Evolutionary conservation across 1,140 invertebrate genomes (phyloP), one percentile per base, ranked within the genome.

Genomic region (Temnothorax curvispinosus): DNA sequence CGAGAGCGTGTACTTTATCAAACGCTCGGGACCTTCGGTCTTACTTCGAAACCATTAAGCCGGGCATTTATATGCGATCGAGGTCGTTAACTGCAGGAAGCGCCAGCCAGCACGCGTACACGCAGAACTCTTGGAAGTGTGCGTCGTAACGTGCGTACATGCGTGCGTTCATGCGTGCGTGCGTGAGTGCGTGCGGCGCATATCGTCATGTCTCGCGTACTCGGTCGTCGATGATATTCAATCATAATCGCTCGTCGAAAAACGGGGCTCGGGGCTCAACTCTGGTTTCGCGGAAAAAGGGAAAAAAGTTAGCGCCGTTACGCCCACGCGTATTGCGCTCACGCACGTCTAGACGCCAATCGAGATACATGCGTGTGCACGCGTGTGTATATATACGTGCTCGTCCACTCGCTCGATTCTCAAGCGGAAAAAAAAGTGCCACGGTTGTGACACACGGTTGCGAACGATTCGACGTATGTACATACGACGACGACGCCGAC

Each of bases 71-170:
- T 93, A 92, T 92, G 90, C 93, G 91, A 94, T 94, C 91, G 93
- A 90, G 94, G 93, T 94, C 94, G 93, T 94, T 94, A 94, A 94
- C 93, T 93, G 93, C 93, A 94, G 93, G 94, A 94, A 94, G 93
- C 93, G 91, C 89, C 92, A 89, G 86, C n/a, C 44, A 47, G 62
- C 77, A 15, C 87, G 89, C 91, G 75, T 85, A 87, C 18, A 81
- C 78, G 84, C 58, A 64, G 75, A 76, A 15, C 35, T 67, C n/a
- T 41, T 67, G 32, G 8, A 47, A 21, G 75, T 78, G 72, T 87
- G 65, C 77, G 85, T 76, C 64, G 62, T 41, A 56, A 89, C 32
- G 54, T 80, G 75, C 69, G 52, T 69, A 18, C 62, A 54, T 54
- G n/a, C 18, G 18, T n/a, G 7, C 32, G 18, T 32, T 6, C 21